phyloP scores from a whole-genome alignment of 2,888 invertebrate species.

The Dryobotodes eremita region DNA sequence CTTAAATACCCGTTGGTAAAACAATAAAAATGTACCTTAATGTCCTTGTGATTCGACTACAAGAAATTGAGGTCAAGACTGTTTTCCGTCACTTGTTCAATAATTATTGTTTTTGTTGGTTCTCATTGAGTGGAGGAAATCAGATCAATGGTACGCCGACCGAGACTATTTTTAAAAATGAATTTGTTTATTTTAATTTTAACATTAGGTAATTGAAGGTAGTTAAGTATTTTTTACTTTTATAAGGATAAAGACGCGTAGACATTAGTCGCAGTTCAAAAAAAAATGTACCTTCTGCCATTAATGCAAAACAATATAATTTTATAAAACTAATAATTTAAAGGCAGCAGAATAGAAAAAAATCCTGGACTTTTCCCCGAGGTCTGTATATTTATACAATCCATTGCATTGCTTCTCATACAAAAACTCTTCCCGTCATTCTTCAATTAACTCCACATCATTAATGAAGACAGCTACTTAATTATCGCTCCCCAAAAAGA shows the following conservation, averaged over 20 bases:
- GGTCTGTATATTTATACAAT: not conserved
- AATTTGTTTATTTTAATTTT: too few relatives aligned
- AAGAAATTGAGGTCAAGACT: not conserved
- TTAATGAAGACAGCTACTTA: not conserved
- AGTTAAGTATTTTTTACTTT: not conserved
- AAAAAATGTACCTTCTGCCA: not conserved
- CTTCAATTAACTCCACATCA: not conserved
- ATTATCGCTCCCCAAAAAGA: slow-evolving; percentile 27
- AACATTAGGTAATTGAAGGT: not conserved
- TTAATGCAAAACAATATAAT: not conserved
- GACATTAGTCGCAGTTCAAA: not conserved
- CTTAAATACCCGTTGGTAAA: not conserved
- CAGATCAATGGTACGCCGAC: not conserved
- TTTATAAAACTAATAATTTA: not conserved
- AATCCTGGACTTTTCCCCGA: not conserved
- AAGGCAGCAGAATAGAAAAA: not conserved
- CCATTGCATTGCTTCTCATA: not conserved
- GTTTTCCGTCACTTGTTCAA: slow-evolving; percentile 20
- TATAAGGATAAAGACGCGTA: not conserved
- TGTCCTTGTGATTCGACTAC: slow-evolving; percentile 3
- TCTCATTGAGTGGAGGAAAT: slow-evolving; percentile 15
- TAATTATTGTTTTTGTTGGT: slow-evolving; percentile 20
- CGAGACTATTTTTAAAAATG: too few relatives aligned
- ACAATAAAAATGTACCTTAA: not conserved
- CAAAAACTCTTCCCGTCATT: not conserved